Percentiles rank a stretch among this genome's conserved stretches.
These are phyloP conservation scores for Drosophila micromelanica DNA, from an alignment of 1,140 invertebrate genomes.

Conservation along the genomic window DNA sequence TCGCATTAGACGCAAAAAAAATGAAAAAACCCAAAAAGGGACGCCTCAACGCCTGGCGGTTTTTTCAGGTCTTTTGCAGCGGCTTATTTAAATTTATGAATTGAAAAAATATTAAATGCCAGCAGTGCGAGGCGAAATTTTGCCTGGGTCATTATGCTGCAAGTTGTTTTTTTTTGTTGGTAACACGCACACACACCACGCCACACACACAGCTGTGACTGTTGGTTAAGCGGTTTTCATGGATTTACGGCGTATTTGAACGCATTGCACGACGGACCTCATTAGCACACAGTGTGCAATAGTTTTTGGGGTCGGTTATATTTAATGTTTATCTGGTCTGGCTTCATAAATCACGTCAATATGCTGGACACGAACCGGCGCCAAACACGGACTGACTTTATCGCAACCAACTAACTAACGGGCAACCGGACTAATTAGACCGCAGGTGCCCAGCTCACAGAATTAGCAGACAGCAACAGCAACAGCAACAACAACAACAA, in stretches of 20 bases:
- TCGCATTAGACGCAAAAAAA: constrained; percentile 62
- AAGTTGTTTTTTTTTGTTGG: constrained; percentile 3
- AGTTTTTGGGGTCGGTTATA: constrained; percentile 18
- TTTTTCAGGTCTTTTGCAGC: constrained; percentile 23
- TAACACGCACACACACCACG: background rate
- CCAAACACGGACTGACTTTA: constrained; percentile 9
- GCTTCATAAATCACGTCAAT: constrained; percentile 49
- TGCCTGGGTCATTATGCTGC: constrained; percentile 38
- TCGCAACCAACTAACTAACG: background rate
- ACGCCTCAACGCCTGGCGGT: constrained; percentile 25
- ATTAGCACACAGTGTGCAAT: constrained; percentile 24
- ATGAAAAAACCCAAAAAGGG: constrained; percentile 6
- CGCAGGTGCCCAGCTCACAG: constrained; percentile 3
- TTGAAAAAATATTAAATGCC: constrained; percentile 59
- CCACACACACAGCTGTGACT: constrained; percentile 20
- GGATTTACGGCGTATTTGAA: constrained; percentile 10
- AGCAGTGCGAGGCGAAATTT: constrained; percentile 19
- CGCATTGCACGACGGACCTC: constrained; percentile 3
- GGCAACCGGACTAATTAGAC: constrained; percentile 55
- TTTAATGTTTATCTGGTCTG: constrained; percentile 28
- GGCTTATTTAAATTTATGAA: constrained; percentile 64
- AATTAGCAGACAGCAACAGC: constrained; percentile 17
- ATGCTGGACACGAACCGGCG: constrained; percentile 36
- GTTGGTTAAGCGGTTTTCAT: constrained; percentile 38
- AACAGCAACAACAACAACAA: constrained; percentile 5